Evolutionary conservation across 2,113 vertebrate species (phyloP).

Genomic region (Thomomys bottae): DNA sequence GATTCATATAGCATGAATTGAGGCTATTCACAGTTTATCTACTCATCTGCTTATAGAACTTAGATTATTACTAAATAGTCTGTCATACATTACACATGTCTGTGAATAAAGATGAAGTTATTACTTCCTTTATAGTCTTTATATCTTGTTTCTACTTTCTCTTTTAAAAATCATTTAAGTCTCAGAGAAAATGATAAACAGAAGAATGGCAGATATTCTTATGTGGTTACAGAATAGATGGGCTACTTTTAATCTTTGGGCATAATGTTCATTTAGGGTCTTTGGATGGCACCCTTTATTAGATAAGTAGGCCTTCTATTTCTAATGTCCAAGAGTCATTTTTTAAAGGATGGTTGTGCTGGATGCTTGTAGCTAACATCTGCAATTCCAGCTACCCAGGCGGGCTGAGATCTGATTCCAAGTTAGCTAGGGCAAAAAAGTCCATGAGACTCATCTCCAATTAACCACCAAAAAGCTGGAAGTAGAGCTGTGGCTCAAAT

Average conservation of each 20-base stretch:
- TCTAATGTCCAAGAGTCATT: background rate
- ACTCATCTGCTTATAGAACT: background rate
- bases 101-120: background rate
- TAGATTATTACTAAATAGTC: background rate
- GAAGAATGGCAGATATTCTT: conserved; percentile 7
- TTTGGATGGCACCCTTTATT: background rate
- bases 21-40: background rate
- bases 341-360: background rate
- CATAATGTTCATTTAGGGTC: background rate
- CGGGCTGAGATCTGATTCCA: no score
- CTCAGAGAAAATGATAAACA: background rate
- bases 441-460: no score
- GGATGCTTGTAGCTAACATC: no score
- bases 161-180: conserved; percentile 28
- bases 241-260: background rate
- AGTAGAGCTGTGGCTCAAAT: no score
- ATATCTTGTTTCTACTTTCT: background rate
- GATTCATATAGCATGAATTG: background rate
- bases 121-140: background rate
- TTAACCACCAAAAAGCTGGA: no score
- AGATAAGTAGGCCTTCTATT: background rate
- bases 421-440: no score
- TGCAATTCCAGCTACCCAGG: no score
- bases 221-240: background rate
- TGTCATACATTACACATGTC: background rate